Base-by-base conservation (phyloP, 2,888 invertebrate genomes). In the Timema cristinae region DNA sequence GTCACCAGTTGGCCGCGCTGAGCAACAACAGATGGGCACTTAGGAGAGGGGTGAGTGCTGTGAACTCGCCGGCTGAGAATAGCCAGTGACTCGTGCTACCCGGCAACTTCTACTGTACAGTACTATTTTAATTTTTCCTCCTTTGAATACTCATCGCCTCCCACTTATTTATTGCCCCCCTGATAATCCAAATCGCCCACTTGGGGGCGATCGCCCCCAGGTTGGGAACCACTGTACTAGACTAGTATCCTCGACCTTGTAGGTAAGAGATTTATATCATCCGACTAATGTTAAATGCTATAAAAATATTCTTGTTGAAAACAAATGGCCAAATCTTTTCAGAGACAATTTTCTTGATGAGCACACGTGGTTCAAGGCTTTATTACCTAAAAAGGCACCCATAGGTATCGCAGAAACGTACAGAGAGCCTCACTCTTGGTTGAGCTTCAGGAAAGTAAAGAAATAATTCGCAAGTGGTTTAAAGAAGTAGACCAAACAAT, bases 391-490 rank as follows among this genome's bases (percentile, higher is more conserved):
- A 48, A 63, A 63, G 63, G 16, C 63, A 63, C 48, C 16, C 7
- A 63, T 47, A 49, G 11, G n/a, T 66, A 63, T 2, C 59, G 7
- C 13, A 50, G 50, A 66, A 70, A 15, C 51, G 63, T 11, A 15
- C 63, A 15, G 50, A 66, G 16, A 50, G 49, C 66, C 47, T 63
- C 59, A 59, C 70, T 2, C 47, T 11, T 11, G 50, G 13, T 48
- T n/a, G n/a, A 10, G 51, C 67, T 11, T 32, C 67, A 51, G 67
- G 49, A 50, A 50, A n/a, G 50, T 49, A 51, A 49, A n/a, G 50
- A 67, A 50, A 5, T 48, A 8, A 76, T 79, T 16, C 75, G 75
- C 66, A 77, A 75, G 49, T 79, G 79, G 79, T 79, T 81, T 72
- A n/a, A 73, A 7, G 73, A 79, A 50, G 77, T 80, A 15, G 72